Base-by-base conservation (phyloP, 1,140 invertebrate genomes). In the Scaptomyza hsui region DNA sequence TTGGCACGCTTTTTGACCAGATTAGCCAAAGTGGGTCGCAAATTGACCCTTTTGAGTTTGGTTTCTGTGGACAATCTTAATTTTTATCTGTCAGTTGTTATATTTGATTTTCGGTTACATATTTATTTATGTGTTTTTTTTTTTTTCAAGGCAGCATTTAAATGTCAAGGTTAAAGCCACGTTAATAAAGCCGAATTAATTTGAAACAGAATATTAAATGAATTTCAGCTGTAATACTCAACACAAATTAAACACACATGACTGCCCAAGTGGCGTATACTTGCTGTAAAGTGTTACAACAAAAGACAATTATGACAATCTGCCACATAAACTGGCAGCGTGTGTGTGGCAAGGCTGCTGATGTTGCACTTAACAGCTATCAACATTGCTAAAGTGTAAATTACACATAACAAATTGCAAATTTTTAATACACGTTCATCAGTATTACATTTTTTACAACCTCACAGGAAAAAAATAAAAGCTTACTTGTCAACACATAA, bases 1-100 rank as follows among this genome's bases (percentile, higher is more conserved):
- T 59, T 71, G 47, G 21, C 53, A 59, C 61, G 61, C 68, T 45
- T 49, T 42, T 37, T 13, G 18, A 32, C 37, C 61, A 39, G 55
- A 68, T 61, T 68, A 61, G 64, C 41, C 63, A 67, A 67, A 48
- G n/a, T 64, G 51, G 39, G n/a, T 59, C 41, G 26, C 61, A 63
- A 67, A 67, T 35, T 63, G 49, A 29, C 10, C 39, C 37, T 21
- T 24, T 52, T 45, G 15, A 42, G 18, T 37, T 29, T 42, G 1
- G 0, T 48, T 57, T 29, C 26, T 48, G 10, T 21, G 21, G 45
- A n/a, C 62, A 59, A 72, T 72, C 63, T 72, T 60, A 55, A 72
- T 59, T 47, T 21, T 19, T 56, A 72, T 72, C 53, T 53, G 41
- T 9, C 63, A 72, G 63, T 72, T 72, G 41, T 72, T 60, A 42